Conservation (phyloP, 2,888 invertebrate genomes). For the Caenorhabditis macrosperma region DNA sequence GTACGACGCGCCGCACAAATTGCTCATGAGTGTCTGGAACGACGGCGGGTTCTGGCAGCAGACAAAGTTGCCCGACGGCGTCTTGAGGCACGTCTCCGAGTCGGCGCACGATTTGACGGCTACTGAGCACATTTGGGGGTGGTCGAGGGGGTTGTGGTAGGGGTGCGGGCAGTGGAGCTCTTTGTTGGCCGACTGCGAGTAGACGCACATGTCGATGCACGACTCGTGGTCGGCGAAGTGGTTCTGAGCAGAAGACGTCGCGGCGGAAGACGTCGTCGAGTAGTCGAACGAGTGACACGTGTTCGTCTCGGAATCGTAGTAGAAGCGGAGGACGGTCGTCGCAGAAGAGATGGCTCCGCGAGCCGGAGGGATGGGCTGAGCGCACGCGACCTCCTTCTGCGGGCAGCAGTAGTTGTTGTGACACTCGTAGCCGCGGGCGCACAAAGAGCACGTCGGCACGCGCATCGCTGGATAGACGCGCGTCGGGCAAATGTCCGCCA, state of each 20-base stretch:
- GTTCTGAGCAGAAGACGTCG: slow-evolving; percentile 54
- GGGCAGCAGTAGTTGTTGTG: slow-evolving; percentile 57
- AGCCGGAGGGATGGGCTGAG: slow-evolving; percentile 26
- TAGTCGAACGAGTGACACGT: slow-evolving; percentile 64
- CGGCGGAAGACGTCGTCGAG: slow-evolving; percentile 28
- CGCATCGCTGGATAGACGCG: slow-evolving; percentile 47
- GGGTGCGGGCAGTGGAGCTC: slow-evolving; percentile 67
- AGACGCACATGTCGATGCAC: slow-evolving; percentile 60
- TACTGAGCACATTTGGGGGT: slow-evolving; percentile 69
- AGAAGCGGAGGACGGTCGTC: slow-evolving; percentile 62
- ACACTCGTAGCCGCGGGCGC: slow-evolving; percentile 54
- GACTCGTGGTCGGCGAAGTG: slow-evolving; percentile 61
- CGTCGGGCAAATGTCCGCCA: slow-evolving; percentile 45
- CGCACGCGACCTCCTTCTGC: slow-evolving; percentile 48
- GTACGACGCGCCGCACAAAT: slow-evolving; percentile 49
- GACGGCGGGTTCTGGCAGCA: slow-evolving; percentile 60
- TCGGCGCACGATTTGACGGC: slow-evolving; percentile 66
- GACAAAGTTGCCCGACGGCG: slow-evolving; percentile 36
- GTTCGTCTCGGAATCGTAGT: slow-evolving; percentile 59
- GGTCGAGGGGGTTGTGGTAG: slow-evolving; percentile 65
- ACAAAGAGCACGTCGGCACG: slow-evolving; percentile 50
- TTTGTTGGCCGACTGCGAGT: slow-evolving; percentile 13
- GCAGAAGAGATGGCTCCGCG: too few species aligned
- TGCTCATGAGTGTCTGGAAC: slow-evolving; percentile 56
- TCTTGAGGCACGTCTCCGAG: slow-evolving; percentile 49